Conservation (phyloP, 2,113 vertebrate genomes). For the Clarias macrocephalus region DNA sequence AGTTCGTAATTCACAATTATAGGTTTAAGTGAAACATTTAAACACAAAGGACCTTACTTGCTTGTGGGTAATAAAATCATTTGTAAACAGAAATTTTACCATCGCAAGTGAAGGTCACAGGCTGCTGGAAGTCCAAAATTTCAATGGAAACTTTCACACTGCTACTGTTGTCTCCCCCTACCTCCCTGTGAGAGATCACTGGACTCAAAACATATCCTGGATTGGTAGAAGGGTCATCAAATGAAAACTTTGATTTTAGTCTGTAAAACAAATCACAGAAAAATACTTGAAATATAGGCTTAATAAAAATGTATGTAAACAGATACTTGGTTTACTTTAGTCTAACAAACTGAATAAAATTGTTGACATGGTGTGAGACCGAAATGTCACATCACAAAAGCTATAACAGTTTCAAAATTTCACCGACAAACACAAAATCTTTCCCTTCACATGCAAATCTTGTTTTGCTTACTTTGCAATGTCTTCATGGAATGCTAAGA, state of each 20-base stretch:
- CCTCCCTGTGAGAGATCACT: slow-evolving; percentile 82
- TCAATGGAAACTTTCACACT: slow-evolving; percentile 98
- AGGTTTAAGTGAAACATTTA: not conserved
- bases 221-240: slow-evolving; percentile 76
- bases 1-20: no score
- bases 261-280: slow-evolving; percentile 65
- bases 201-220: slow-evolving; percentile 90
- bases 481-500: slow-evolving; percentile 88
- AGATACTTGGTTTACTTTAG: not conserved
- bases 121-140: slow-evolving; percentile 90
- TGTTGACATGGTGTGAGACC: not conserved
- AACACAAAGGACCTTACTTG: not conserved
- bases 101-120: slow-evolving; percentile 97
- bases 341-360: not conserved
- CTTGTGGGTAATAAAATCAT: not conserved
- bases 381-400: not conserved
- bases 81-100: slow-evolving; percentile 72
- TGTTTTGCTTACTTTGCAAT: slow-evolving; percentile 77
- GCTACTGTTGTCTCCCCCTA: slow-evolving; percentile 80
- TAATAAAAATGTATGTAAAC: not conserved
- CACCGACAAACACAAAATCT: not conserved
- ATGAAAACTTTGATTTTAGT: slow-evolving; percentile 81
- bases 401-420: not conserved
- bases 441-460: not conserved
- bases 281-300: not conserved